Evolutionary conservation across 2,888 invertebrate species (phyloP).

Genomic region (Lottia gigantea): DNA sequence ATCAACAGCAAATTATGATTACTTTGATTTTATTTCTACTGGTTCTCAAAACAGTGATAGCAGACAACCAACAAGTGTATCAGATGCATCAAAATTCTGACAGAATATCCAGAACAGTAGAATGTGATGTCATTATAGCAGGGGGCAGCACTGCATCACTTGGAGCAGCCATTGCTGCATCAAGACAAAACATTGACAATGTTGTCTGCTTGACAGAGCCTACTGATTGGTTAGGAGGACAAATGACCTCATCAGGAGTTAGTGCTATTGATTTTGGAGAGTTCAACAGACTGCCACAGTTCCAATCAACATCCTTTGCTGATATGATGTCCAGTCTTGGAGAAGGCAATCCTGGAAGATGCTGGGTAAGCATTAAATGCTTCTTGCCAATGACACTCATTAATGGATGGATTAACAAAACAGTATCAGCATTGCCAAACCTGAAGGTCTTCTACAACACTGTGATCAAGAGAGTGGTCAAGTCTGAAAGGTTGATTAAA

Average conservation of each 20-base stretch:
- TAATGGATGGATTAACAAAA: slow-evolving; percentile 24
- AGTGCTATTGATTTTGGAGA: slow-evolving; percentile 31
- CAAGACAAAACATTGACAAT: slow-evolving; percentile 12
- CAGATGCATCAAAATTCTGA: neutral
- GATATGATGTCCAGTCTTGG: slow-evolving; percentile 28
- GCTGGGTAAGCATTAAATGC: slow-evolving; percentile 34
- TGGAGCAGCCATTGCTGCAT: slow-evolving; percentile 27
- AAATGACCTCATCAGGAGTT: slow-evolving; percentile 32
- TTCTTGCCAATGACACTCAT: slow-evolving; percentile 27
- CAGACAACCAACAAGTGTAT: neutral
- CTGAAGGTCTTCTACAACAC: slow-evolving; percentile 31
- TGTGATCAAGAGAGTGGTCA: slow-evolving; percentile 23
- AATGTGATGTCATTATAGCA: slow-evolving; percentile 32
- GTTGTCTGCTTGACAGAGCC: slow-evolving; percentile 32
- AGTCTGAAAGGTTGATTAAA: slow-evolving; percentile 12
- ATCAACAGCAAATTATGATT: no score
- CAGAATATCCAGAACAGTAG: neutral
- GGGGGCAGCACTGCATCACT: slow-evolving; percentile 35
- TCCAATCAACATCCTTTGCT: slow-evolving; percentile 26
- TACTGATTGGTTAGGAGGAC: slow-evolving; percentile 36
- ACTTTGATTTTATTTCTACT: no score
- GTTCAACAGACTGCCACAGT: slow-evolving; percentile 21
- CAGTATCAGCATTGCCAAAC: slow-evolving; percentile 20
- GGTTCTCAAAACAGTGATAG: no score
- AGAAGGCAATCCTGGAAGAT: slow-evolving; percentile 28